Conservation (phyloP, 53 echinoderm and acorn worm genomes). For the Holothuria leucospilota region DNA sequence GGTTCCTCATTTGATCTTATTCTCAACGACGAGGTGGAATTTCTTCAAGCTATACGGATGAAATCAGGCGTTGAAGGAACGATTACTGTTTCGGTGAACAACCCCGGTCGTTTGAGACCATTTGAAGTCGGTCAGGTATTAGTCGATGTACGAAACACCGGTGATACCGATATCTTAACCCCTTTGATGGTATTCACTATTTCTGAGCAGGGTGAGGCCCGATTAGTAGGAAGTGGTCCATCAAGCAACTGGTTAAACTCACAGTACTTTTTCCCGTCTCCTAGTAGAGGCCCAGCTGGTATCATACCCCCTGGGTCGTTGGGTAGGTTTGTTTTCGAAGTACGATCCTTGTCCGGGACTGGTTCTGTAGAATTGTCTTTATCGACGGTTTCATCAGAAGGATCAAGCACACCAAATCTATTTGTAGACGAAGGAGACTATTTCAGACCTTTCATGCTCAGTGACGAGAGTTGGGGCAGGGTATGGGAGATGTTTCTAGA, state of each 20-base stretch:
- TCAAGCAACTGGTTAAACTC: not conserved
- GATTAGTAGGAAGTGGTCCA: not conserved
- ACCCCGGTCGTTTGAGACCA: conserved; percentile 25
- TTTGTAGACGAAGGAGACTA: conserved; percentile 9
- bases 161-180: conserved; percentile 32
- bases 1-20: conserved; percentile 25
- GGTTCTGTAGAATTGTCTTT: not conserved
- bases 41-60: conserved; percentile 14
- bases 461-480: conserved; percentile 25
- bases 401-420: conserved; percentile 12
- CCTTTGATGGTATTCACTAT: conserved; percentile 19
- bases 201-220: not conserved
- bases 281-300: conserved; percentile 23
- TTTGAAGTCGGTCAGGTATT: conserved; percentile 18
- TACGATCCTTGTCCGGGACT: not conserved
- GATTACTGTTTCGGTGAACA: conserved; percentile 11
- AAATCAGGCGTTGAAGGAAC: conserved; percentile 3
- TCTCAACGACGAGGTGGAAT: not conserved
- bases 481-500: conserved; percentile 32
- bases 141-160: conserved; percentile 13
- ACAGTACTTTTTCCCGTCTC: conserved; percentile 23
- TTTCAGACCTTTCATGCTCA: conserved; percentile 36
- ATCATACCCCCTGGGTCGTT: conserved; percentile 14
- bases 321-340: conserved; percentile 5
- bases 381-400: conserved; percentile 13